Base-by-base conservation (phyloP, 2,888 invertebrate species). In the Megamerina dolium region DNA sequence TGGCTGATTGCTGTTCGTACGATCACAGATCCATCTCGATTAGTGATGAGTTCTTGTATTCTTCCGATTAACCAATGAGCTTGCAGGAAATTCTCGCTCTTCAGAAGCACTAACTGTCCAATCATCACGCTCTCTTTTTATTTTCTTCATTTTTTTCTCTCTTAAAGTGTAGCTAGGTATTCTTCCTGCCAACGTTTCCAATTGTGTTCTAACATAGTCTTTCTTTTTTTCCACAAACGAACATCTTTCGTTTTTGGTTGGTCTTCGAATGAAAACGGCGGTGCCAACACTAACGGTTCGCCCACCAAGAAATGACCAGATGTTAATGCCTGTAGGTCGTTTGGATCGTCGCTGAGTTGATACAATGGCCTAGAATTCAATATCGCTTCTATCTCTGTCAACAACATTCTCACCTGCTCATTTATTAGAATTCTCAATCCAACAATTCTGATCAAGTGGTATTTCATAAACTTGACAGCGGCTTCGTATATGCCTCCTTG, bases 401-500 rank as follows among this genome's bases (percentile, higher is more conserved):
- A 23, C 6, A 33, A 17, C 16, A 16, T 17, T 4, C 18, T 18
- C 10, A 40, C 17, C 26, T 33, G 17, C 12, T 41, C 41, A n/a
- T 39, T n/a, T 19, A 18, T n/a, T 13, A 37, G 13, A 6, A 13
- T 18, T n/a, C 19, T 26, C 30, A 19, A 20, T 9, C 38, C 38
- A 13, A 38, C 30, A 10, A 38, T 21, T 14, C 30, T 3, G 9
- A 1, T n/a, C 12, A 38, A 19, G 30, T 38, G 31, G 27, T 26
- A 32, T 12, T 31, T 38, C 38, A 38, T 38, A 3, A 30, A 33
- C 17, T 40, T 32, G 3, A 23, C 33, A 16, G 33, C 31, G 4
- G 38, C 31, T 32, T 40, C 40, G 27, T 34, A 33, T 5, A 40
- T 40, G 3, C 33, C 27, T 26, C 40, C 34, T 26, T 40, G 34